These are phyloP conservation scores for Apolygus lucorum DNA, from an alignment of 1,140 invertebrate species.

Conservation along the genomic window DNA sequence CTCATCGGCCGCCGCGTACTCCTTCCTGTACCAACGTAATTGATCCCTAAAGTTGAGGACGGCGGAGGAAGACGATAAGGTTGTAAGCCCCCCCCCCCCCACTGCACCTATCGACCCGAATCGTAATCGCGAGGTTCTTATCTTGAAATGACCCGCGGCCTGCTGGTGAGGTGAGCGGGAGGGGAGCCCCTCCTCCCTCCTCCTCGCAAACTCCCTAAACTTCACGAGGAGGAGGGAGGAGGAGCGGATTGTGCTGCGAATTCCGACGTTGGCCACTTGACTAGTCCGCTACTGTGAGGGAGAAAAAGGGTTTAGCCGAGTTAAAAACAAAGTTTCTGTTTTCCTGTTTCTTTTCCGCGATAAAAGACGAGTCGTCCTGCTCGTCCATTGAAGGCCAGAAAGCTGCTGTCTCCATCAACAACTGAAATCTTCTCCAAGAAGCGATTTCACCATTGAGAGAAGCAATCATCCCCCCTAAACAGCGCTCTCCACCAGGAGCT, in stretches of 20 bases:
- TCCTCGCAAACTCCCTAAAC: background rate
- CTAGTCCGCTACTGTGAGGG: background rate
- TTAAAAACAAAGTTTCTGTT: constrained; percentile 10
- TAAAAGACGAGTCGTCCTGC: too few species aligned
- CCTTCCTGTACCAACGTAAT: too few species aligned
- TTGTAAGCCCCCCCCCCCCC: background rate
- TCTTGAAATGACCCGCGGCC: constrained; percentile 12
- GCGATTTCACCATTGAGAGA: too few species aligned
- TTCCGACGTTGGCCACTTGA: too few species aligned
- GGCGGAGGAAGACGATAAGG: background rate
- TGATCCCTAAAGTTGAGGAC: background rate
- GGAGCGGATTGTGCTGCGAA: background rate
- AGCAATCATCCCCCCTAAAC: too few species aligned
- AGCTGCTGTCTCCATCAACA: too few species aligned
- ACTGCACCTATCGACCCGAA: constrained; percentile 8
- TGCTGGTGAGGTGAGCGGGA: background rate
- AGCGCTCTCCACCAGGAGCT: too few species aligned
- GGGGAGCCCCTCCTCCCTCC: background rate
- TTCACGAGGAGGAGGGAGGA: background rate
- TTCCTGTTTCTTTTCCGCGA: background rate
- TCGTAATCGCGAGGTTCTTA: constrained; percentile 4
- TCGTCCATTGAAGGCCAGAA: too few species aligned
- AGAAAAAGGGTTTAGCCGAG: background rate
- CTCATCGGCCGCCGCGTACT: too few species aligned
- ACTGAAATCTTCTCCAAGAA: too few species aligned